A percentile compares a stretch with the other conserved stretches of the same genome.
Evolutionary conservation across 1,140 invertebrate genomes (phyloP).

Genomic region (Centruroides sculpturatus): DNA sequence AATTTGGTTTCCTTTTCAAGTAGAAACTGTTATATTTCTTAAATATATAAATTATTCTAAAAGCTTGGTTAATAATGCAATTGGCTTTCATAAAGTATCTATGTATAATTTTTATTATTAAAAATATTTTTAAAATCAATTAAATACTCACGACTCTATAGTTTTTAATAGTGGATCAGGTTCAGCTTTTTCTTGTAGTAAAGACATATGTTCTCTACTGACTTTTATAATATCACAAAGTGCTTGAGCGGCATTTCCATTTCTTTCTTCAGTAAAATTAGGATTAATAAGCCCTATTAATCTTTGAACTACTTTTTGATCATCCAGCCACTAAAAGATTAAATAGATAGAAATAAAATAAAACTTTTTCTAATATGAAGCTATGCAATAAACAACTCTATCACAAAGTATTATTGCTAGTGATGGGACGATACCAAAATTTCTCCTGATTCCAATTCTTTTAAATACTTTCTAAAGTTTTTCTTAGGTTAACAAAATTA

Average conservation of each 20-base stretch:
- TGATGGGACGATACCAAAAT: no score
- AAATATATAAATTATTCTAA: no score
- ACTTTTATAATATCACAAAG: slow-evolving; percentile 62
- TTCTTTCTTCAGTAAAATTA: slow-evolving; percentile 43
- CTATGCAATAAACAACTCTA: not conserved
- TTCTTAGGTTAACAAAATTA: no score
- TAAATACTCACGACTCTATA: slow-evolving; percentile 50
- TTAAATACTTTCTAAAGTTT: no score
- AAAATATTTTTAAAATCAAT: not conserved
- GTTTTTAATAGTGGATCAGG: slow-evolving; percentile 48
- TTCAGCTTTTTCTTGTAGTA: slow-evolving; percentile 41
- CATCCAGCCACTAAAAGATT: slow-evolving; percentile 69
- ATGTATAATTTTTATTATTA: no score
- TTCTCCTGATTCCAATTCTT: no score
- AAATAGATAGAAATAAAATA: slow-evolving; percentile 6
- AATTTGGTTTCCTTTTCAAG: no score
- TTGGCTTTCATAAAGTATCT: no score
- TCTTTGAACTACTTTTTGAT: slow-evolving; percentile 65
- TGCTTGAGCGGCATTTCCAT: slow-evolving; percentile 64
- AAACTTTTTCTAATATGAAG: not conserved
- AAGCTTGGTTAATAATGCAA: no score
- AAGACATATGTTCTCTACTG: slow-evolving; percentile 42
- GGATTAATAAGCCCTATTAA: slow-evolving; percentile 64
- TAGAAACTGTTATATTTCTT: no score
- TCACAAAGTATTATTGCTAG: no score